Base-by-base conservation (phyloP, 1,140 invertebrate species). In the Papilio machaon region DNA sequence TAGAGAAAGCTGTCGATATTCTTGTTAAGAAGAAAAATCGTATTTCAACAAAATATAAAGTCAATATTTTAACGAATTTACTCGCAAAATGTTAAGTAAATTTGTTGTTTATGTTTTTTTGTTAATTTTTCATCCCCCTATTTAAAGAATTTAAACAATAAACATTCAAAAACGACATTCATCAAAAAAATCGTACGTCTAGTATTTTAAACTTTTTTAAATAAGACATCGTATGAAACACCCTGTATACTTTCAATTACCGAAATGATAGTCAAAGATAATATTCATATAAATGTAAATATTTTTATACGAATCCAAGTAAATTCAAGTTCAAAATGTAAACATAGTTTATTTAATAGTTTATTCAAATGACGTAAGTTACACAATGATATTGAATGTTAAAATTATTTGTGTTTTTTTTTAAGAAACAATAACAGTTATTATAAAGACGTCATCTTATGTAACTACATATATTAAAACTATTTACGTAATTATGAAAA, bases 261-360 rank as follows among this genome's bases (percentile, higher is more conserved):
- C 10, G 23, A 35, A 67, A 67, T 67, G 9, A 13, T 30, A 67
- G 23, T 8, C 3, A 2, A 23, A 23, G 2, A 5, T 60, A 60
- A 11, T 67, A 11, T 11, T 13, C 6, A 9, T 9, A 60, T 15
- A 35, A 67, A 67, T 70, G 13, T 70, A 70, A 70, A 70, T 70
- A 70, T 70, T 70, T 70, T 23, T 2, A 19, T 7, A 4, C 15
- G 19, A 70, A 67, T 35, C 15, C 23, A 17, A 35, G 13, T 70
- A 76, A 76, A 67, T 81, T 73, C 49, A 81, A 81, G 47, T 67
- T 77, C 43, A 43, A 74, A 73, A 81, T 70, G 49, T 73, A 64
- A 43, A 49, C 64, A 70, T 73, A 80, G 47, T 64, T 35, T 67
- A 43, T 47, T 46, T 79, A 64, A 46, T 49, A 79, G 60, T 79